Evolutionary conservation across 2,797 vertebrate species (phyloP).

Genomic region (Chanos chanos): DNA sequence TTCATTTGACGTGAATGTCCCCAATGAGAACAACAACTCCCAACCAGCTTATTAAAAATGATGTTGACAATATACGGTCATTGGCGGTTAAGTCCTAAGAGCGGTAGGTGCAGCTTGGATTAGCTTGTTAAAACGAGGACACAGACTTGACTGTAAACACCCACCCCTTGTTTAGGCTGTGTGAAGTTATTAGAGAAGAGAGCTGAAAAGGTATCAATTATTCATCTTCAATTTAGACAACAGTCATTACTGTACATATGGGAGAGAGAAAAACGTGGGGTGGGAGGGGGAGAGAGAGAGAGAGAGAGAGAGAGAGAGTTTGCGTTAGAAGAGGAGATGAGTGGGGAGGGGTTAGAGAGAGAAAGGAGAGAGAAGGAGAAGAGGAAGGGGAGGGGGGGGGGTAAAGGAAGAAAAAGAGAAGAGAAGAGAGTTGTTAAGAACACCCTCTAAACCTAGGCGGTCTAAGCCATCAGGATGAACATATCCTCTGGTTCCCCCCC

Average conservation of each 20-base stretch:
- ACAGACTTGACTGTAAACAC: neutral
- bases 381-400: neutral
- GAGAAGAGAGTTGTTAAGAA: conserved; percentile 6
- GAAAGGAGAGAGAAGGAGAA: conserved; percentile 44
- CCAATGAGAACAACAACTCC: too few species aligned
- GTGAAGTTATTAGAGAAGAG: conserved; percentile 33
- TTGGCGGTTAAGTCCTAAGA: too few species aligned
- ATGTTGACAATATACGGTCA: too few species aligned
- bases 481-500: conserved; percentile 48
- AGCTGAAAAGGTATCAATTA: conserved; percentile 35
- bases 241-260: conserved; percentile 2
- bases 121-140: neutral
- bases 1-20: too few species aligned
- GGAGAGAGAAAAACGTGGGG: neutral
- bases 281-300: neutral
- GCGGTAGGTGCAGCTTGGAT: too few species aligned
- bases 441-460: conserved; percentile 18
- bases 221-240: conserved; percentile 35
- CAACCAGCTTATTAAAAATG: too few species aligned
- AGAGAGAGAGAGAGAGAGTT: conserved; percentile 18
- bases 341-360: too few species aligned
- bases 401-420: too few species aligned
- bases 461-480: conserved; percentile 22
- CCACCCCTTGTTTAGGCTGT: neutral
- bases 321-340: too few species aligned